Conservation (phyloP, 1,140 invertebrate genomes). For the Popillia japonica region DNA sequence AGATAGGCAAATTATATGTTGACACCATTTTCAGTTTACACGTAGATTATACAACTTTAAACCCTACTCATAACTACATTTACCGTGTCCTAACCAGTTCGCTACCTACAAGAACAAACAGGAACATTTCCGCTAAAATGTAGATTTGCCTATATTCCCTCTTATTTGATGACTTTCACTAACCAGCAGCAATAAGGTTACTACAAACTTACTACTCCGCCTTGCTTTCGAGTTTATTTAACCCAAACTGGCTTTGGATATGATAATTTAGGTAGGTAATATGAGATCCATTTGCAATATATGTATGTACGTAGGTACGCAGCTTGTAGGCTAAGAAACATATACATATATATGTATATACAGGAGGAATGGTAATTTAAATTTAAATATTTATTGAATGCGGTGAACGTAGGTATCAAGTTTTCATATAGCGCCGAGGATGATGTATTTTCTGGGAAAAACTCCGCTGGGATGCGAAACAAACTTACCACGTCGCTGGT, state of each 20-base stretch:
- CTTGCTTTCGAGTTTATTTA: background rate
- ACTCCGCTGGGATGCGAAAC: background rate
- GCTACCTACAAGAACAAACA: too few relatives aligned
- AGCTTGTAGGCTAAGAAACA: background rate
- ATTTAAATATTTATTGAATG: conserved; percentile 35
- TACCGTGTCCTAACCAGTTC: too few relatives aligned
- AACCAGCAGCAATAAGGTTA: background rate
- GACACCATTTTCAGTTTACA: too few relatives aligned
- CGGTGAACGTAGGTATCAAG: conserved; percentile 24
- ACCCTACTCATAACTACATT: too few relatives aligned
- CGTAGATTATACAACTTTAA: too few relatives aligned
- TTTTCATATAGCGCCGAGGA: background rate
- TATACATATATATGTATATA: too few relatives aligned
- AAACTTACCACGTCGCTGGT: background rate
- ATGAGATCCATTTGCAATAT: background rate
- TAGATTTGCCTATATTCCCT: background rate
- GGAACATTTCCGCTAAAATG: background rate
- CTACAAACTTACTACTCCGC: background rate
- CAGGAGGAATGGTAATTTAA: background rate
- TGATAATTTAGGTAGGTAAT: background rate
- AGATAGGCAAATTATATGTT: too few relatives aligned
- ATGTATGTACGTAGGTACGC: background rate
- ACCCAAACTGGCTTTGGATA: background rate
- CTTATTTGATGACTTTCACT: background rate
- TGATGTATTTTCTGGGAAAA: background rate